Evolutionary conservation across 1,140 invertebrate species (phyloP).

Genomic region (Drosophila simulans): DNA sequence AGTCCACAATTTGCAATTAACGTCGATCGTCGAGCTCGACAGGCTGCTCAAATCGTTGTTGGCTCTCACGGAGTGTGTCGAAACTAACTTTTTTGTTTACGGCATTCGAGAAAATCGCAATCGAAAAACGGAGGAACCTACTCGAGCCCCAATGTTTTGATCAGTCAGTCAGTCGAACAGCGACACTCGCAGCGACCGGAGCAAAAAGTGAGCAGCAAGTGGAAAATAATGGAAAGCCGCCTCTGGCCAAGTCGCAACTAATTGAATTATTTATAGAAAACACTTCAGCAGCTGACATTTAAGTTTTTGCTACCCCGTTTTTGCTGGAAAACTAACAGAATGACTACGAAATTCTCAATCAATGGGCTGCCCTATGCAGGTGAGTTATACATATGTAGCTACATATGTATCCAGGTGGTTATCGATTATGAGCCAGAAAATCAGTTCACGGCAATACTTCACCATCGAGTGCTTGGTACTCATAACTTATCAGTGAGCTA

Average conservation of each 20-base stretch:
- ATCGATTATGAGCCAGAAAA: not conserved
- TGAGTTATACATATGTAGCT: slow-evolving; percentile 38
- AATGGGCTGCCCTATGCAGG: slow-evolving; percentile 84
- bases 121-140: slow-evolving; percentile 6
- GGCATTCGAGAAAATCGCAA: slow-evolving; percentile 41
- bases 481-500: not conserved
- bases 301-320: slow-evolving; percentile 15
- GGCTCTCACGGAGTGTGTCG: slow-evolving; percentile 10
- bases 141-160: slow-evolving; percentile 7
- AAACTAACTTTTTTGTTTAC: slow-evolving; percentile 19
- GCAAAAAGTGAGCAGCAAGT: slow-evolving; percentile 17
- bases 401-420: not conserved
- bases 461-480: not conserved
- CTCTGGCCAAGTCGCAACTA: slow-evolving; percentile 5
- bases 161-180: slow-evolving; percentile 49
- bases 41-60: slow-evolving; percentile 15
- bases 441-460: not conserved
- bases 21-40: slow-evolving; percentile 35
- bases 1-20: slow-evolving; percentile 45
- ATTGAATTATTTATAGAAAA: slow-evolving; percentile 49
- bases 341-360: slow-evolving; percentile 84
- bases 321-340: slow-evolving; percentile 15
- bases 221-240: slow-evolving; percentile 21
- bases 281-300: slow-evolving; percentile 40
- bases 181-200: slow-evolving; percentile 27